Evolutionary conservation across 1,140 invertebrate species (phyloP).

Genomic region (Sogatella furcifera): DNA sequence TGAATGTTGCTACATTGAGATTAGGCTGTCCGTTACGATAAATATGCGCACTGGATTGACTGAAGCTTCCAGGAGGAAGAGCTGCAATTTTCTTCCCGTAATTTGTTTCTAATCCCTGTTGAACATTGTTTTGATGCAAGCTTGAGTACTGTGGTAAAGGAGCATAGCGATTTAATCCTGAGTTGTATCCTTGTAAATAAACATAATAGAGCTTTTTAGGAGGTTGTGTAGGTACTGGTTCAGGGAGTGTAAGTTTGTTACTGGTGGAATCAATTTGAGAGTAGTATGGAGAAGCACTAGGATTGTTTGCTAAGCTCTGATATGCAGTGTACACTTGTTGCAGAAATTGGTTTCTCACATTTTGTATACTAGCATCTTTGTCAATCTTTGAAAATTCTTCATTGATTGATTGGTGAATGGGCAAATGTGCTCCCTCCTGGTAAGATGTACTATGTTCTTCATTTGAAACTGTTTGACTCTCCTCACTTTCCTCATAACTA

Average conservation of each 20-base stretch:
- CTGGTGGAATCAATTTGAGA: neutral
- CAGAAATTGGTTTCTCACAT: slow-evolving; percentile 4
- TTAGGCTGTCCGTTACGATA: neutral
- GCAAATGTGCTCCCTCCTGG: neutral
- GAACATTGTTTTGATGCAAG: neutral
- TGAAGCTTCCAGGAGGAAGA: neutral
- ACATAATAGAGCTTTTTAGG: slow-evolving; percentile 11
- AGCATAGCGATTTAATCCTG: slow-evolving; percentile 4
- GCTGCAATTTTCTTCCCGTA: no score
- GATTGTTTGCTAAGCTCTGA: slow-evolving; percentile 11
- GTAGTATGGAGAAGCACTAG: neutral
- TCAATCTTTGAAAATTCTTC: neutral
- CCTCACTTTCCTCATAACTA: neutral
- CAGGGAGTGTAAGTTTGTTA: neutral
- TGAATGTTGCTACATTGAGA: neutral
- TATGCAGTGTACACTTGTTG: slow-evolving; percentile 15
- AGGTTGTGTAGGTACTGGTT: neutral
- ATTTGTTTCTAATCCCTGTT: no score
- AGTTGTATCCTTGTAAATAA: slow-evolving; percentile 11
- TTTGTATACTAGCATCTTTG: neutral
- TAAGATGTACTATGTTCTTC: neutral
- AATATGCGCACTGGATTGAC: neutral
- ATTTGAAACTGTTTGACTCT: neutral
- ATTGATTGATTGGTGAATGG: neutral
- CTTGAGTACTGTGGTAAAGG: neutral